Evolutionary conservation across 2,888 invertebrate species (phyloP).

Genomic region (Antitype chi): DNA sequence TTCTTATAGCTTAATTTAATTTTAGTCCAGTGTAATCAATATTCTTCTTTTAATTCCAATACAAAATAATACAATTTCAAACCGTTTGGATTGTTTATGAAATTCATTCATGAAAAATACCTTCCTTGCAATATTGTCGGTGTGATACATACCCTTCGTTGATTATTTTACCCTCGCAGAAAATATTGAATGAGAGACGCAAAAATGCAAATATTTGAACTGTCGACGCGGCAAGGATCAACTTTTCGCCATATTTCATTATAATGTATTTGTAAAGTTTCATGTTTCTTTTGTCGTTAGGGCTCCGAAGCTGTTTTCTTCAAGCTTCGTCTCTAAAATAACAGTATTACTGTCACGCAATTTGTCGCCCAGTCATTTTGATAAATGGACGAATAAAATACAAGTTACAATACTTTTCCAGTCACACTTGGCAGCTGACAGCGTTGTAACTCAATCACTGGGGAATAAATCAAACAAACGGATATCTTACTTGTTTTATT

Average conservation of each 20-base stretch:
- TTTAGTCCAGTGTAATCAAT: neutral
- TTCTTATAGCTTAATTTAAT: neutral
- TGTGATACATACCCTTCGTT: slow-evolving; percentile 17
- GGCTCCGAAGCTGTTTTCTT: slow-evolving; percentile 63
- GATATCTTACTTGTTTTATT: slow-evolving; percentile 54
- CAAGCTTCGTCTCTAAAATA: slow-evolving; percentile 70
- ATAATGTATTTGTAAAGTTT: slow-evolving; percentile 80
- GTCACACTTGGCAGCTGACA: slow-evolving; percentile 57
- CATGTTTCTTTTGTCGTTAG: slow-evolving; percentile 73
- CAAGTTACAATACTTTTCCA: slow-evolving; percentile 57
- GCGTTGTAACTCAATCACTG: slow-evolving; percentile 58
- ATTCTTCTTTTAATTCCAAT: neutral
- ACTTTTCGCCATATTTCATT: slow-evolving; percentile 76
- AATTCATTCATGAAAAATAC: slow-evolving; percentile 23
- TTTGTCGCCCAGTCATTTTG: slow-evolving; percentile 68
- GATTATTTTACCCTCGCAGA: slow-evolving; percentile 47
- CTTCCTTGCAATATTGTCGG: neutral
- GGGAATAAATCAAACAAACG: slow-evolving; percentile 59
- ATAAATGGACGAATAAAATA: slow-evolving; percentile 68
- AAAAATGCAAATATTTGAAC: slow-evolving; percentile 76
- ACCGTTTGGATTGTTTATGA: neutral
- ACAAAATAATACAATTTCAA: neutral
- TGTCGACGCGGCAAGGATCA: slow-evolving; percentile 70
- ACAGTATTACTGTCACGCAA: slow-evolving; percentile 72
- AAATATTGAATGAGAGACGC: slow-evolving; percentile 66